Evolutionary conservation across 2,888 invertebrate genomes (phyloP).

Genomic region (Apomyelois bistriatella): DNA sequence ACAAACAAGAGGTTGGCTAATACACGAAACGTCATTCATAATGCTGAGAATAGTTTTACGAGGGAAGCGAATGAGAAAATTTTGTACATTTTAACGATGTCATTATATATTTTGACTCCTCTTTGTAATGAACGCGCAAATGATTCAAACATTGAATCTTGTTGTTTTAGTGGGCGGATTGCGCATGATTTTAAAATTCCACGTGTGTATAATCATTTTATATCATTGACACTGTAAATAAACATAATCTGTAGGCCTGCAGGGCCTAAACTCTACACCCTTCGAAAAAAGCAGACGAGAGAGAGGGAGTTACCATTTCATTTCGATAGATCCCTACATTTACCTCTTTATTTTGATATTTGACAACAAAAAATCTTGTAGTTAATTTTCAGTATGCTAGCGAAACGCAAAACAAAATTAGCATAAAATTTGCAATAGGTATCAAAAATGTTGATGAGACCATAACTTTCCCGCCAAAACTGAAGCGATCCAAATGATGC

Average conservation of each 20-base stretch:
- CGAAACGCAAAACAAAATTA: not conserved
- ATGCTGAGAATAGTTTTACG: slow-evolving; percentile 23
- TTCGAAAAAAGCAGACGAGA: no score
- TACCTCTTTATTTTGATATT: no score
- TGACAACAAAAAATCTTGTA: no score
- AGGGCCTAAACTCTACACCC: no score
- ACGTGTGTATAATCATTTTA: no score
- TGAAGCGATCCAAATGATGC: slow-evolving; percentile 44
- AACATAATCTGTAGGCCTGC: no score
- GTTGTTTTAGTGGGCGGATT: not conserved
- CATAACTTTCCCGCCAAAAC: slow-evolving; percentile 63
- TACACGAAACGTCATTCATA: slow-evolving; percentile 14
- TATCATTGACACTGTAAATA: no score
- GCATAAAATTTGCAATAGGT: not conserved
- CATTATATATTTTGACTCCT: not conserved
- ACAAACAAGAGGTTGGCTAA: not conserved
- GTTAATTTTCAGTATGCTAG: no score
- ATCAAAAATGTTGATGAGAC: slow-evolving; percentile 36
- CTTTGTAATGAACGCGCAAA: not conserved
- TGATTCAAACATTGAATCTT: not conserved
- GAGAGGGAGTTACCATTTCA: no score
- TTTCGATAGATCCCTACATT: no score
- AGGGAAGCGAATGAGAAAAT: slow-evolving; percentile 9
- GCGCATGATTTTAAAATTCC: no score
- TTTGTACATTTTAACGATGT: not conserved